phyloP scores from a whole-genome alignment of 2,113 vertebrate species.

The Nipponia nippon region DNA sequence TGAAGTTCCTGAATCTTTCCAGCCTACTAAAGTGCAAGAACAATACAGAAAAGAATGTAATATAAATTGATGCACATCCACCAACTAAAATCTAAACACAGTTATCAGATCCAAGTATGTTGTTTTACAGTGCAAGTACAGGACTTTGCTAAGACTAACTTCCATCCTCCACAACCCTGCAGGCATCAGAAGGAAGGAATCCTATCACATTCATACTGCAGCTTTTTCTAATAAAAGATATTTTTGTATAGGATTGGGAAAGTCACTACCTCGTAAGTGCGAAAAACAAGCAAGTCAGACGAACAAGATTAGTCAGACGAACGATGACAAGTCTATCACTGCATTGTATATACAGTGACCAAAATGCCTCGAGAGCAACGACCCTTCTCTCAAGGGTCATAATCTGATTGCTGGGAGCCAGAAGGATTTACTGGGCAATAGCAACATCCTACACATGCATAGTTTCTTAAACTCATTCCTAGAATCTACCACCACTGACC shows the following conservation, averaged over 20 bases:
- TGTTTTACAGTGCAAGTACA: not conserved
- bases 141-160: not conserved
- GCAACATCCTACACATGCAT: not conserved
- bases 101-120: not conserved
- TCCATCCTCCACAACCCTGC: not conserved
- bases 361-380: not conserved
- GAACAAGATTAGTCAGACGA: not conserved
- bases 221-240: not conserved
- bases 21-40: not conserved
- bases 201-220: not conserved
- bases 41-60: not conserved
- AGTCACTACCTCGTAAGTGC: rapidly evolving
- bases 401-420: not conserved
- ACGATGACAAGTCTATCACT: rapidly evolving
- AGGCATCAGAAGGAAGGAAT: not conserved
- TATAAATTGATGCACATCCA: not conserved
- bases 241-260: not conserved
- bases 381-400: not conserved
- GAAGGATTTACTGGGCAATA: not conserved
- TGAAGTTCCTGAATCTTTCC: not conserved
- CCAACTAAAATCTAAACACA: not conserved
- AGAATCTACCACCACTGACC: not conserved
- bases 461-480: not conserved
- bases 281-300: not conserved
- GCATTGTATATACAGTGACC: not conserved